These are phyloP conservation scores for Abrostola tripartita DNA, from an alignment of 2,888 invertebrate genomes.

Conservation along the genomic window DNA sequence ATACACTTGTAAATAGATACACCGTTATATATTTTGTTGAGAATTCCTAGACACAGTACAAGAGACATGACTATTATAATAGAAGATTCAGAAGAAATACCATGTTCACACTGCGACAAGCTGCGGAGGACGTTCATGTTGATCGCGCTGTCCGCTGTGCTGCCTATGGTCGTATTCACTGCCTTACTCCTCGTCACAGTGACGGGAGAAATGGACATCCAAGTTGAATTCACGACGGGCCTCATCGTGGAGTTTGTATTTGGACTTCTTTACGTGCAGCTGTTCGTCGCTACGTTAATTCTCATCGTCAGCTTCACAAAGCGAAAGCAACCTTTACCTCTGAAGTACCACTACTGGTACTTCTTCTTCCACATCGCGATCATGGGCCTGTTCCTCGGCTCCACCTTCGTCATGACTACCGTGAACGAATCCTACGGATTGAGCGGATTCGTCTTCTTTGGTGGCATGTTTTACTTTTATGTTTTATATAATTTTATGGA, in stretches of 20 bases:
- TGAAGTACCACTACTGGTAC: constrained; percentile 73
- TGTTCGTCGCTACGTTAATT: constrained; percentile 72
- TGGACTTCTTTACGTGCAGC: constrained; percentile 70
- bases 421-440: constrained; percentile 61
- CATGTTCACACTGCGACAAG: constrained; percentile 68
- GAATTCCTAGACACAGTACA: background rate
- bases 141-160: constrained; percentile 72
- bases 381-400: constrained; percentile 64
- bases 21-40: too few relatives aligned
- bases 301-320: constrained; percentile 68
- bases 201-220: constrained; percentile 49
- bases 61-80: constrained; percentile 61
- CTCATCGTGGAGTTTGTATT: constrained; percentile 71
- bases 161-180: constrained; percentile 73
- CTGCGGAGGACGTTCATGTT: constrained; percentile 67
- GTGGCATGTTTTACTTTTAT: constrained; percentile 64
- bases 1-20: background rate
- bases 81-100: constrained; percentile 68
- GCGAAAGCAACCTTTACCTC: constrained; percentile 58
- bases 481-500: constrained; percentile 61
- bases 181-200: constrained; percentile 65
- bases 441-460: constrained; percentile 55
- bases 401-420: constrained; percentile 65
- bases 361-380: constrained; percentile 67
- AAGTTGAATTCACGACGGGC: constrained; percentile 55